A percentile compares a stretch with the other conserved stretches of the same genome.
Evolutionary conservation across 1,140 invertebrate species (phyloP).

Genomic region (Ips typographus): DNA sequence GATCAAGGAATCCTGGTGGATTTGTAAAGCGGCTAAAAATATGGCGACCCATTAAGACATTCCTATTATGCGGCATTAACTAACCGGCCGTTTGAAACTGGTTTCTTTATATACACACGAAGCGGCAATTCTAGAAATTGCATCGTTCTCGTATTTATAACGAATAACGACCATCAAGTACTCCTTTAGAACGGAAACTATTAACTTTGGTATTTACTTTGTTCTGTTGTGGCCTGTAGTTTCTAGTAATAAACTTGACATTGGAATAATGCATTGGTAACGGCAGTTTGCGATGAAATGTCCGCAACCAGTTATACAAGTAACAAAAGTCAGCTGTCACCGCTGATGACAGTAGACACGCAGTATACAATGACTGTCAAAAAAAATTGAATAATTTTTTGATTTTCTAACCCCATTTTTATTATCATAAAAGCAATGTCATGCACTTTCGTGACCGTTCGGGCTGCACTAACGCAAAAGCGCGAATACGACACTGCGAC

Average conservation of each 20-base stretch:
- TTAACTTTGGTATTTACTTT: neutral
- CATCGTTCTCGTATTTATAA: neutral
- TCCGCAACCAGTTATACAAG: no score
- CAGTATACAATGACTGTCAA: no score
- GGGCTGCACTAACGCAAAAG: neutral
- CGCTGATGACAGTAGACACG: no score
- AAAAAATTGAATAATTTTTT: neutral
- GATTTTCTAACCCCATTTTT: neutral
- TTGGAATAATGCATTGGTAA: no score
- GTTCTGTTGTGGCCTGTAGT: neutral
- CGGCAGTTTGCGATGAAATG: no score
- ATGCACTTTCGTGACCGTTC: neutral
- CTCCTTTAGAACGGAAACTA: constrained; percentile 1
- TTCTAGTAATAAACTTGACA: no score
- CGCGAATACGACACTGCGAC: neutral
- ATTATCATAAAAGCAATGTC: neutral
- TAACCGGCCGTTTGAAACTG: constrained; percentile 1
- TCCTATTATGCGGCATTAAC: constrained; percentile 4
- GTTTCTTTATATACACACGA: neutral
- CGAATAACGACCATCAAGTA: neutral
- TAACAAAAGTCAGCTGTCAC: no score
- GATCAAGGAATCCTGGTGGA: no score
- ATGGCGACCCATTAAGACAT: neutral
- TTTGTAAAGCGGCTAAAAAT: no score
- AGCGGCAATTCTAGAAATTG: neutral